A percentile compares a stretch with the other conserved stretches of the same genome.
These are phyloP conservation scores for Deroptyus accipitrinus DNA, from an alignment of 2,113 vertebrate species.

Conservation along the genomic window DNA sequence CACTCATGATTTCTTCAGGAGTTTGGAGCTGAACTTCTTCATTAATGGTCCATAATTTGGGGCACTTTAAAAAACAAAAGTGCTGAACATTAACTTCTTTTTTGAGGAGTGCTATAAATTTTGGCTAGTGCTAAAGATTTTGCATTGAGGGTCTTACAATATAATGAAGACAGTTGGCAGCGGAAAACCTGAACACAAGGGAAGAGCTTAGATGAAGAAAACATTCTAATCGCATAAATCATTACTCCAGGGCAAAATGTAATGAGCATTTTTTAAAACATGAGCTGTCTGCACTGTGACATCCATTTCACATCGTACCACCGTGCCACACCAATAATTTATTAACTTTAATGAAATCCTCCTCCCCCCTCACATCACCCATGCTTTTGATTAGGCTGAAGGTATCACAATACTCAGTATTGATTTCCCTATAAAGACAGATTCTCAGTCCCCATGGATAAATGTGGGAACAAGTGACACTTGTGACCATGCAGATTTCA, in stretches of 20 bases:
- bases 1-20: neutral
- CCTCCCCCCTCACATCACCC: neutral
- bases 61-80: neutral
- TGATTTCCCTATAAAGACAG: constrained; percentile 45
- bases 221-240: neutral
- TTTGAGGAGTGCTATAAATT: neutral
- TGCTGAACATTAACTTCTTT: neutral
- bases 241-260: constrained; percentile 22
- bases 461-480: constrained; percentile 53
- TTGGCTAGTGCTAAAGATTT: neutral
- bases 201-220: neutral
- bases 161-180: neutral
- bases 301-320: neutral
- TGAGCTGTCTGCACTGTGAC: constrained; percentile 11
- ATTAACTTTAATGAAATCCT: neutral
- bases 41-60: neutral
- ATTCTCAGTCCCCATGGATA: neutral
- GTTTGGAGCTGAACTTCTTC: neutral
- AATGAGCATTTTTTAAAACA: constrained; percentile 40
- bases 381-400: neutral
- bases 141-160: neutral
- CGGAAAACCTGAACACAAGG: neutral
- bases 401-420: neutral
- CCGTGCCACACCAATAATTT: neutral
- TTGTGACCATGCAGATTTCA: constrained; percentile 50